Conservation (phyloP, 2,888 invertebrate species). For the Tetragnatha montana region DNA sequence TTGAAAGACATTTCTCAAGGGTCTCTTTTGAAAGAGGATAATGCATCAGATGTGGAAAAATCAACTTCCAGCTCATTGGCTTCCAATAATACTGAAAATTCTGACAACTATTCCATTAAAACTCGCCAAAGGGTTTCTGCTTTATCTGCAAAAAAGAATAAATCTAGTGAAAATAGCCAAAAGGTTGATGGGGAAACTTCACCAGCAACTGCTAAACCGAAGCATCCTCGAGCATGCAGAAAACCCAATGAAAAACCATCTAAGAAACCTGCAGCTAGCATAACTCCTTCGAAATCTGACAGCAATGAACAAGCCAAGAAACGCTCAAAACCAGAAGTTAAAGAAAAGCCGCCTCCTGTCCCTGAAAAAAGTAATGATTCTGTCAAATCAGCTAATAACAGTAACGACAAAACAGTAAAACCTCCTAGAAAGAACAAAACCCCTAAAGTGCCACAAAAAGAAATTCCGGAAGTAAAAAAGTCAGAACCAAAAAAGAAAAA, state of each 20-base stretch:
- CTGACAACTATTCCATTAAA: slow-evolving; percentile 63
- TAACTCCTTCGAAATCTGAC: slow-evolving; percentile 17
- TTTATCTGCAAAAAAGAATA: slow-evolving; percentile 36
- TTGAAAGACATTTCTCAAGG: slow-evolving; percentile 36
- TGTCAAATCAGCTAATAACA: background rate
- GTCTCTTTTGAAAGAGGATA: slow-evolving; percentile 23
- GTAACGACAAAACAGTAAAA: background rate
- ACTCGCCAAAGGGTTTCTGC: slow-evolving; percentile 59
- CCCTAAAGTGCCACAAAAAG: slow-evolving; percentile 24
- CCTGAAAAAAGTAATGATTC: slow-evolving; percentile 17
- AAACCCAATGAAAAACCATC: slow-evolving; percentile 44
- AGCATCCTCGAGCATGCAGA: slow-evolving; percentile 61
- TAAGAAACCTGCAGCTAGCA: slow-evolving; percentile 1
- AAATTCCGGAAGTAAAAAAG: slow-evolving; percentile 56
- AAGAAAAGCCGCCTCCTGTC: background rate
- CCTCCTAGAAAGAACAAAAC: slow-evolving; percentile 32
- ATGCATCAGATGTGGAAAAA: background rate
- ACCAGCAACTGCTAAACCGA: slow-evolving; percentile 41
- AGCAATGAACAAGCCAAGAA: slow-evolving; percentile 40
- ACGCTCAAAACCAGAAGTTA: slow-evolving; percentile 28
- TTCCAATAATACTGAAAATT: slow-evolving; percentile 36
- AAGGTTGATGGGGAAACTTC: slow-evolving; percentile 24
- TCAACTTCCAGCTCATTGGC: slow-evolving; percentile 29
- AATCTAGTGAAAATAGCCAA: slow-evolving; percentile 42
- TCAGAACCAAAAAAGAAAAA: slow-evolving; percentile 51